These are phyloP conservation scores for Takifugu ocellatus DNA, from an alignment of 2,797 vertebrate genomes.

Conservation along the genomic window DNA sequence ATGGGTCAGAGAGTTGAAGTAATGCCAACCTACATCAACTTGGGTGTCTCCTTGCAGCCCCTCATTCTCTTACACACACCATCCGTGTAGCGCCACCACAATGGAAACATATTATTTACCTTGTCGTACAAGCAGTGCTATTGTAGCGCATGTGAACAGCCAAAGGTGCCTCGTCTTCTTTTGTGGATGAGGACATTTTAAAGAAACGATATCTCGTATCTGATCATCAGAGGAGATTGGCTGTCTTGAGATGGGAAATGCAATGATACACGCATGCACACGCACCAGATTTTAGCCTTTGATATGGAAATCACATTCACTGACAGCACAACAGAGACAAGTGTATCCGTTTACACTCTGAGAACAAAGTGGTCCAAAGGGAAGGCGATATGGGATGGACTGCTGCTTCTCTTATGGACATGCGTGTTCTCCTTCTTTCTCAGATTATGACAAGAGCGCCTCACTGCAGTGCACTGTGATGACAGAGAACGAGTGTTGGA, in stretches of 20 bases:
- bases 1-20: constrained; percentile 60
- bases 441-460: constrained; percentile 84
- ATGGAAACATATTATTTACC: constrained; percentile 73
- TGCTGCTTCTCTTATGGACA: constrained; percentile 37
- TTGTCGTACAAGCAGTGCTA: constrained; percentile 70
- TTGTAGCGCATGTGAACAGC: constrained; percentile 67
- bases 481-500: constrained; percentile 86
- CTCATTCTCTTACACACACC: constrained; percentile 40
- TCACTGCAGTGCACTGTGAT: constrained; percentile 83
- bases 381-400: constrained; percentile 48
- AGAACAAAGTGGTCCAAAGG: constrained; percentile 32
- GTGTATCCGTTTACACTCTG: constrained; percentile 61
- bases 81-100: constrained; percentile 59
- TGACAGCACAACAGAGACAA: constrained; percentile 53
- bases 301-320: constrained; percentile 66
- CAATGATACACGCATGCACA: constrained; percentile 50
- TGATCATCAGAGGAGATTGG: constrained; percentile 67
- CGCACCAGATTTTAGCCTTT: constrained; percentile 59
- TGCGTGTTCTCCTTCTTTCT: constrained; percentile 51
- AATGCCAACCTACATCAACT: constrained; percentile 55
- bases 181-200: constrained; percentile 62
- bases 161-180: constrained; percentile 51
- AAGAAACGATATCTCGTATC: constrained; percentile 59
- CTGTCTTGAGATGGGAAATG: constrained; percentile 64
- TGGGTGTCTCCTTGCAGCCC: constrained; percentile 40